phyloP scores from a whole-genome alignment of 2,113 vertebrate genomes.

The Vanacampus margaritifer region DNA sequence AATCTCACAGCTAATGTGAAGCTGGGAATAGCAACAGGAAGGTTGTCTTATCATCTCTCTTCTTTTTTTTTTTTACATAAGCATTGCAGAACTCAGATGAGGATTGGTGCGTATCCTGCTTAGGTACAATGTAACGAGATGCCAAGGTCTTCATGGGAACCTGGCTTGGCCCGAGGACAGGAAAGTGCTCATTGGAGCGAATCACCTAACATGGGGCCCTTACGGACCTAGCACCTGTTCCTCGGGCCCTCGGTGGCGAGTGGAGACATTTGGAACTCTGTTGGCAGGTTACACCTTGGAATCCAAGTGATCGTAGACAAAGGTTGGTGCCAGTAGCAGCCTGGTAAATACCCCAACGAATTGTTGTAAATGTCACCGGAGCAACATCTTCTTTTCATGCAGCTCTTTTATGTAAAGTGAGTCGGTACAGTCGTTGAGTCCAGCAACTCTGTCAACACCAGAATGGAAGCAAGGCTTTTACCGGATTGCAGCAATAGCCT shows the following conservation, averaged over 20 bases:
- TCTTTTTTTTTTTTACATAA: too few relatives aligned
- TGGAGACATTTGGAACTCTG: constrained; percentile 11
- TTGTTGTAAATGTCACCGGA: too few relatives aligned
- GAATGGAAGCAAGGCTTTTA: constrained; percentile 2
- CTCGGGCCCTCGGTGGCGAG: constrained; percentile 18
- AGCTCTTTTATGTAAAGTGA: not conserved
- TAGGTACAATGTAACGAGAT: not conserved
- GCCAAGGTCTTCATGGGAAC: constrained; percentile 3
- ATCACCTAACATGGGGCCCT: constrained; percentile 5
- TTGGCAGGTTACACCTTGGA: constrained; percentile 3
- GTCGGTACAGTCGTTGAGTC: not conserved
- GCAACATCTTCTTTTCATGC: too few relatives aligned
- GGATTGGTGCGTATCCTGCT: too few relatives aligned
- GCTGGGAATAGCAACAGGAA: too few relatives aligned
- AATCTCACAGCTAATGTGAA: too few relatives aligned
- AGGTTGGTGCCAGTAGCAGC: too few relatives aligned
- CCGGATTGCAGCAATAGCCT: not conserved
- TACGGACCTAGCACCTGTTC: constrained; percentile 37
- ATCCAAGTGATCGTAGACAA: not conserved
- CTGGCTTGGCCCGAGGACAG: constrained; percentile 4
- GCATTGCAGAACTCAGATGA: too few relatives aligned
- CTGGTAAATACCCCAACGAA: too few relatives aligned
- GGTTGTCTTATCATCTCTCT: too few relatives aligned
- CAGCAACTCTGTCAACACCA: not conserved
- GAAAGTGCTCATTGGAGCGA: constrained; percentile 2